phyloP scores from a whole-genome alignment of 2,888 invertebrate genomes.

The Cryptocheilus praepositus region DNA sequence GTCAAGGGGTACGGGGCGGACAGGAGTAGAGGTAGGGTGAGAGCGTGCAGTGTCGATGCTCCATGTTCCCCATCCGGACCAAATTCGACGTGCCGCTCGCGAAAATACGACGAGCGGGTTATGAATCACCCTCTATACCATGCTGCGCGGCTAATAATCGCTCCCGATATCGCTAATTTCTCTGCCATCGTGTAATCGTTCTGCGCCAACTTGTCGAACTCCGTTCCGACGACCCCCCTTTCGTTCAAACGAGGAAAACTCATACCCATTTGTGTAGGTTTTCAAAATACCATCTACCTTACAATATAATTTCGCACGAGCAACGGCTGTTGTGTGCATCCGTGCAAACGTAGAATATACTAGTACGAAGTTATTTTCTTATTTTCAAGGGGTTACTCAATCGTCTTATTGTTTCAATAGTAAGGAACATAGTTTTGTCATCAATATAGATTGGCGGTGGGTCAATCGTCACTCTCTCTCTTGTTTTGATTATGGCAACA shows the following conservation, averaged over 20 bases:
- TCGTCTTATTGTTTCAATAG: too few relatives aligned
- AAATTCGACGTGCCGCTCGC: conserved; percentile 62
- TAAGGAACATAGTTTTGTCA: too few relatives aligned
- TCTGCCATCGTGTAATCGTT: conserved; percentile 53
- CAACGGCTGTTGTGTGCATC: too few relatives aligned
- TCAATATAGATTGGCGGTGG: too few relatives aligned
- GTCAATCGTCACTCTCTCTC: too few relatives aligned
- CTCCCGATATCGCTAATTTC: conserved; percentile 62
- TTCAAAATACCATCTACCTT: too few relatives aligned
- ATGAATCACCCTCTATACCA: conserved; percentile 66
- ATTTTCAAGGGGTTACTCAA: too few relatives aligned
- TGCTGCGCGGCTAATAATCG: conserved; percentile 64
- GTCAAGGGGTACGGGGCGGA: conserved; percentile 16
- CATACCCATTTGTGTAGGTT: too few relatives aligned
- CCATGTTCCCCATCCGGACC: conserved; percentile 69
- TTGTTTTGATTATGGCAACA: too few relatives aligned
- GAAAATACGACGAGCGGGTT: conserved; percentile 70
- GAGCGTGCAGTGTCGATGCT: conserved; percentile 58
- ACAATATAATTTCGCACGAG: too few relatives aligned
- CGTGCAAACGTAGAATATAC: too few relatives aligned
- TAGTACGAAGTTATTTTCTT: too few relatives aligned
- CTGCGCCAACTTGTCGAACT: conserved; percentile 45
- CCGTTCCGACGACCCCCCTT: background rate
- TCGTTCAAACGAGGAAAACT: background rate
- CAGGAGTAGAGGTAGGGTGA: conserved; percentile 27